Evolutionary conservation across 2,888 invertebrate genomes (phyloP), one percentile per base, ranked within the genome.

Genomic region (Ganaspis brasiliensis): DNA sequence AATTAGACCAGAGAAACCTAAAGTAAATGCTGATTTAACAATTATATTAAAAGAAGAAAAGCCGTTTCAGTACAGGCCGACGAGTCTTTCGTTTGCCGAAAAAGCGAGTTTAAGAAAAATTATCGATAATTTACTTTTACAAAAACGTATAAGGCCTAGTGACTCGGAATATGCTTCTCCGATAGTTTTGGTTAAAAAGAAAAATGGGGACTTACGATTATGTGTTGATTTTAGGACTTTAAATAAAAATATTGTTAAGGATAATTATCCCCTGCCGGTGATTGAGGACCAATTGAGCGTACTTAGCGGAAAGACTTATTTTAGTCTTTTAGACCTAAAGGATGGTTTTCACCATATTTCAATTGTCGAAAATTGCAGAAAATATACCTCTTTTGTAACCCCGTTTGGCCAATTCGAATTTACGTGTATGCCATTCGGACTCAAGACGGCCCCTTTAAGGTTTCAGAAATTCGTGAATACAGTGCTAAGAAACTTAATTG

Each of bases 371-470:
- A 78, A 81, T 6, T 76, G 78, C 12, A 31, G 73, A 10, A 79
- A 81, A 70, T 83, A 81, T 19, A 82, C 81, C 12, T 74, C 81
- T 21, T 80, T 80, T 61, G 76, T 77, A 21, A 81, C 78, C 10
- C 77, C 81, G 4, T 72, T 79, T n/a, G 81, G 79, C 12, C 73
- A 79, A 8, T 83, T 73, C 70, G 79, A 83, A 52, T 79, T 74
- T 45, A 10, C 70, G 2, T 26, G 45, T 35, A 80, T 81, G 78
- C 79, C 77, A 3, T 83, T 81, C 55, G 74, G 79, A 35, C 72
- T 82, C 26, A 77, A 77, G 40, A 73, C 72, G n/a, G 80, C 77
- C 5, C 79, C 77, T 1, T 24, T 75, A n/a, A 49, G 55, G 14
- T 77, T 81, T 71, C 76, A 78, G 35, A 55, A 72, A 37, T 81